phyloP scores from a whole-genome alignment of 2,888 invertebrate genomes.

The Carpatolechia fugitivella region DNA sequence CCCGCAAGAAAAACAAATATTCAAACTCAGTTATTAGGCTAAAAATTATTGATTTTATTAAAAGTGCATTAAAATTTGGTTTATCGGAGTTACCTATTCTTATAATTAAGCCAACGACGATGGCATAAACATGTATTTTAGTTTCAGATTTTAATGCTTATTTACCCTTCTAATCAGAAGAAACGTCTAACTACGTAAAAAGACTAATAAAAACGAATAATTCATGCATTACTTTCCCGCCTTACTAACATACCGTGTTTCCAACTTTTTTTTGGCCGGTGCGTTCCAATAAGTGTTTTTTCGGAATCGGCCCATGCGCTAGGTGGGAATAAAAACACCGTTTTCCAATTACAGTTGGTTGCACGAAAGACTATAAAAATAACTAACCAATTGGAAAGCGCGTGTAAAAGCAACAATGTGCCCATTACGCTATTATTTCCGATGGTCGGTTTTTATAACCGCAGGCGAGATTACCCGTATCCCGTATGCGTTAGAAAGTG shows the following conservation, averaged over 20 bases:
- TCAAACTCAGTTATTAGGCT: too few relatives aligned
- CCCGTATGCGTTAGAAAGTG: constrained; percentile 58
- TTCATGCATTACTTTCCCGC: not conserved
- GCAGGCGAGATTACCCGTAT: constrained; percentile 68
- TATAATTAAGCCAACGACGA: too few relatives aligned
- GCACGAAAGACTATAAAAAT: constrained; percentile 4
- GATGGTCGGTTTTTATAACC: constrained; percentile 43
- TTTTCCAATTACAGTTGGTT: constrained; percentile 5
- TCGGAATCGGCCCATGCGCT: too few relatives aligned
- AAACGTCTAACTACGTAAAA: too few relatives aligned
- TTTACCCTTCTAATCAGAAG: too few relatives aligned
- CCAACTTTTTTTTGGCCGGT: not conserved
- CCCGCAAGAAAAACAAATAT: too few relatives aligned
- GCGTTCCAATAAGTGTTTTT: not conserved
- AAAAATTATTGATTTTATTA: too few relatives aligned
- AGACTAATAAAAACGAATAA: too few relatives aligned
- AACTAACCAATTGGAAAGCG: not conserved
- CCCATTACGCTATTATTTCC: not conserved
- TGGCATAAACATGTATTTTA: too few relatives aligned
- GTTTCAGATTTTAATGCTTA: too few relatives aligned
- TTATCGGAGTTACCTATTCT: too few relatives aligned
- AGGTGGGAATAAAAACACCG: constrained; percentile 1
- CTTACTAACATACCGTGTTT: not conserved
- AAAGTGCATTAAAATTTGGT: too few relatives aligned
- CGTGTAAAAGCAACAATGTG: constrained; percentile 1